These are phyloP conservation scores for Acrocephalus scirpaceus DNA, from an alignment of 2,797 vertebrate genomes.

Conservation along the genomic window DNA sequence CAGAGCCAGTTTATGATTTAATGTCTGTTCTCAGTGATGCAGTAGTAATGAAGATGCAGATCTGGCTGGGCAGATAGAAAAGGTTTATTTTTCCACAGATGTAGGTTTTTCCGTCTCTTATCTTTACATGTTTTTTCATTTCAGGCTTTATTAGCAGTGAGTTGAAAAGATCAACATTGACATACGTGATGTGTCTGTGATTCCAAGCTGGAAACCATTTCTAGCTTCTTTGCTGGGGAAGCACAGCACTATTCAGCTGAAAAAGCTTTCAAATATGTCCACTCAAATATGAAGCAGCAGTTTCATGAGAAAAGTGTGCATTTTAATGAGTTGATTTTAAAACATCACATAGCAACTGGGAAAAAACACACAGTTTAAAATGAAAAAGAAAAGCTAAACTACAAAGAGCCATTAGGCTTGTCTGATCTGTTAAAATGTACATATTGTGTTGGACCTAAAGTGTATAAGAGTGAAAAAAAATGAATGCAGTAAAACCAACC, in stretches of 20 bases:
- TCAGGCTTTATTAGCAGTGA: constrained; percentile 19
- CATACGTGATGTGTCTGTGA: not conserved
- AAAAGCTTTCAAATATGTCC: not conserved
- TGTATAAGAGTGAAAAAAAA: not conserved
- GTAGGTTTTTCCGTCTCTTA: constrained; percentile 8
- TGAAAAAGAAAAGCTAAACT: not conserved
- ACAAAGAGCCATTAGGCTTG: not conserved
- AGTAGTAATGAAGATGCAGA: constrained; percentile 45
- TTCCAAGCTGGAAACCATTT: not conserved
- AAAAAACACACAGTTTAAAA: not conserved
- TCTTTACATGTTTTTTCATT: not conserved
- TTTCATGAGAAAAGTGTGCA: not conserved
- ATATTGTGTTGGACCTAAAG: not conserved
- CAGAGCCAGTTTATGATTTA: not conserved
- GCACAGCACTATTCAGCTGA: not conserved
- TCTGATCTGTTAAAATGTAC: not conserved
- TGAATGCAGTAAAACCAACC: not conserved
- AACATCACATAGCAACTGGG: not conserved
- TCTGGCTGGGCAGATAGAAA: not conserved
- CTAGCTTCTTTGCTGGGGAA: not conserved
- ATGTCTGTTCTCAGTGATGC: constrained; percentile 9
- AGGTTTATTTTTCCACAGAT: constrained; percentile 24
- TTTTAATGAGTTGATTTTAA: not conserved
- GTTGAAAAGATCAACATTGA: constrained; percentile 42
- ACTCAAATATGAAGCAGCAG: constrained; percentile 2